Percentiles rank a stretch among this genome's conserved stretches.
phyloP scores from a whole-genome alignment of 2,797 vertebrate species.

The Macropodus opercularis region DNA sequence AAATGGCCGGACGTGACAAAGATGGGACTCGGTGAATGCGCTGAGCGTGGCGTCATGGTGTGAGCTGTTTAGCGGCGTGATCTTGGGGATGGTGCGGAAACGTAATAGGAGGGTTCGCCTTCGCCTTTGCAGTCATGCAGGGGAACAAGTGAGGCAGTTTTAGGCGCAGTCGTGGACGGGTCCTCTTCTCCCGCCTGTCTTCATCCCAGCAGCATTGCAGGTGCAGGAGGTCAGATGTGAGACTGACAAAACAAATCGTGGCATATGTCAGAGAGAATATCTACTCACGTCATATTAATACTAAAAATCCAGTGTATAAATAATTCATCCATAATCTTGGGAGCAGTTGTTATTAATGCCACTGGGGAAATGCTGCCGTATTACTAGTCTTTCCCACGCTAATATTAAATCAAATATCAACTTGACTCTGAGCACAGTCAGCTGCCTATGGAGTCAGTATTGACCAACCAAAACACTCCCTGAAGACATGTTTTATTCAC shows the following conservation, averaged over 20 bases:
- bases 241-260: background rate
- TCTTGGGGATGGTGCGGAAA: conserved; percentile 24
- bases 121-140: conserved; percentile 51
- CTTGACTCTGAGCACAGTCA: conserved; percentile 2
- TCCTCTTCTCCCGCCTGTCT: background rate
- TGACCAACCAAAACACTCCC: conserved; percentile 1
- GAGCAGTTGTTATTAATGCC: background rate
- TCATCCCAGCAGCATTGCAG: conserved; percentile 65
- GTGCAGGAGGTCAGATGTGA: conserved; percentile 29
- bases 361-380: background rate
- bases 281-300: background rate
- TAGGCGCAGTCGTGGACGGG: conserved; percentile 65
- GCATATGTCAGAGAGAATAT: background rate
- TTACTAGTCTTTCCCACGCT: background rate
- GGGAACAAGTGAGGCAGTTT: conserved; percentile 43
- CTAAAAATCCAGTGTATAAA: background rate
- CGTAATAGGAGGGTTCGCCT: conserved; percentile 29
- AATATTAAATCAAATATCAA: background rate
- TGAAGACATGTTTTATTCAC: conserved; percentile 11
- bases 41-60: conserved; percentile 8
- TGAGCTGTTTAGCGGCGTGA: conserved; percentile 13
- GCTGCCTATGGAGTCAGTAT: background rate
- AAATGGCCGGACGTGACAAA: conserved; percentile 16
- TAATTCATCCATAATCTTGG: background rate
- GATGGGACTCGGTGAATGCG: conserved; percentile 18